Evolutionary conservation across 2,888 invertebrate genomes (phyloP).

Genomic region (Sialis fuliginosa): DNA sequence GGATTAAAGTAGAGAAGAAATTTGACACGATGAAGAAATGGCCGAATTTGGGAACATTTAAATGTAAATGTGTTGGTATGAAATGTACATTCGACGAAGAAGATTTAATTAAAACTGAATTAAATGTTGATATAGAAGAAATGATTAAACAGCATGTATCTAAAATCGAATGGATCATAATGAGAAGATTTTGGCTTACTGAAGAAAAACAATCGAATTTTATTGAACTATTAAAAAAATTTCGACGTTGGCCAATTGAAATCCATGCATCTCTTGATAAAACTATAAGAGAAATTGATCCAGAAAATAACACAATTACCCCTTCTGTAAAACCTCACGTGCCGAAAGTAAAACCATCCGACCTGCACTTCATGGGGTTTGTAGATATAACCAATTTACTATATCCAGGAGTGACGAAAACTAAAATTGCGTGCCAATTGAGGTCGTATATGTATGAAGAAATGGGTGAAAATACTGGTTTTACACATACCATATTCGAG

Average conservation of each 20-base stretch:
- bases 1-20: conserved; percentile 10
- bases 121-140: conserved; percentile 12
- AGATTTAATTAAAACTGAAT: conserved; percentile 14
- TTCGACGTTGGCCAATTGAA: conserved; percentile 18
- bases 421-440: conserved; percentile 18
- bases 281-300: background rate
- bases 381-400: conserved; percentile 20
- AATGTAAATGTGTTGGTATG: conserved; percentile 6
- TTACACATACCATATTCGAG: conserved; percentile 19
- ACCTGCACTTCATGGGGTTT: conserved; percentile 21
- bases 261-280: conserved; percentile 14
- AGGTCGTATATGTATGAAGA: conserved; percentile 18
- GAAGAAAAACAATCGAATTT: conserved; percentile 13
- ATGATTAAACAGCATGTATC: conserved; percentile 12
- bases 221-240: conserved; percentile 14
- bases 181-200: conserved; percentile 17
- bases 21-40: conserved; percentile 14
- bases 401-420: conserved; percentile 21
- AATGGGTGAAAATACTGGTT: conserved; percentile 16
- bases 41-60: conserved; percentile 12
- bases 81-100: conserved; percentile 12
- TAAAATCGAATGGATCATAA: conserved; percentile 19
- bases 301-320: background rate
- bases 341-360: conserved; percentile 11
- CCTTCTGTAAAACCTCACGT: conserved; percentile 2